Evolutionary conservation across 2,888 invertebrate genomes (phyloP), one percentile per base, ranked within the genome.

Genomic region (Melanophora roralis): DNA sequence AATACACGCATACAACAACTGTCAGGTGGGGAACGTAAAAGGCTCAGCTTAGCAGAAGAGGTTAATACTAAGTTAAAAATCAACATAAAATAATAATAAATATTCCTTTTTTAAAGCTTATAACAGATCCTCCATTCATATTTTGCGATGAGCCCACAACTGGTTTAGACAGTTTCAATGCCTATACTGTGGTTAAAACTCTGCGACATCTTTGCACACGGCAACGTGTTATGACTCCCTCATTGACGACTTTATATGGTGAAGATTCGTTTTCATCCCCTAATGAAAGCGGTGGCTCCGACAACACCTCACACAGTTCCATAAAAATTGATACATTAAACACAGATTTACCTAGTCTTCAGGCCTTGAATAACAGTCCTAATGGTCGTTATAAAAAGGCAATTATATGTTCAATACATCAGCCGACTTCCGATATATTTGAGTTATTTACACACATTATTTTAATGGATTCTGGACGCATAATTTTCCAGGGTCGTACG

Each of bases 71-170:
- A 57, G 14, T n/a, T n/a, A n/a, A n/a, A 27, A 27, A 27, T 27
- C 6, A 5, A 27, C 27, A 27, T 27, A 27, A 5, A 32, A 14
- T 5, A 19, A n/a, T 43, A 27, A 32, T 19, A 6, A 19, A 3
- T 12, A 1, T n/a, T 8, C 19, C 16, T 12, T 16, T 59, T 72
- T 19, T 12, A 23, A 88, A 96, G 95, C 91, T 97, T 8, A 91
- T 98, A 67, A 96, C 95, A 65, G 96, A 98, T 87, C 98, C 98
- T 0, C 93, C 94, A 2, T 92, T 98, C 69, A 90, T 98, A 64
- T 97, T 98, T 90, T 97, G 97, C 88, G 98, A 98, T 86, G 98
- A 98, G 87, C 97, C 97, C 0, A 98, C 97, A 0, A 96, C 97
- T 0, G 97, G 98, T 0, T 89, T 98, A 67, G 98, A 98, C 89